These are phyloP conservation scores for Drosophila takahashii DNA, from an alignment of 1,140 invertebrate genomes.

Conservation along the genomic window DNA sequence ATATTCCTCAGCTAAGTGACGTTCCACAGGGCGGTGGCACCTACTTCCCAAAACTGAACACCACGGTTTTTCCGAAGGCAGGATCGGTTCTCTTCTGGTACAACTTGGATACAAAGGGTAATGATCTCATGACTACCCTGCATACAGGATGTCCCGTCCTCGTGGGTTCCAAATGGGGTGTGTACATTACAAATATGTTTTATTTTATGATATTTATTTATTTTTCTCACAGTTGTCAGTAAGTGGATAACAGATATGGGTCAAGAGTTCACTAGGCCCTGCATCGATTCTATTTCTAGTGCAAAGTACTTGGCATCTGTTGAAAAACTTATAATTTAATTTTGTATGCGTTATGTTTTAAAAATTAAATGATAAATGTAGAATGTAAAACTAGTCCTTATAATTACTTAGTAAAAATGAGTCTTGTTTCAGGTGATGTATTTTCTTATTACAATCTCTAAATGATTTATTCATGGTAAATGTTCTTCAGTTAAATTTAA, in stretches of 20 bases:
- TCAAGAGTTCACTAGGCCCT: constrained; percentile 1
- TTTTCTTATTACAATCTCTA: too few relatives aligned
- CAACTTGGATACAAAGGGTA: constrained; percentile 94
- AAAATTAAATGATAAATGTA: background rate
- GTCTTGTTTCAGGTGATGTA: too few relatives aligned
- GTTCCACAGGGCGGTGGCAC: constrained; percentile 97
- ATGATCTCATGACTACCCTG: constrained; percentile 94
- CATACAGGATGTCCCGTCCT: constrained; percentile 99
- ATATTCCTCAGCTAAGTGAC: constrained; percentile 92
- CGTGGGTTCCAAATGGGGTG: constrained; percentile 97
- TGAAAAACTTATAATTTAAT: constrained; percentile 1
- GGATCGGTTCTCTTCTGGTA: constrained; percentile 97
- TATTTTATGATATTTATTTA: background rate
- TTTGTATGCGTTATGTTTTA: background rate
- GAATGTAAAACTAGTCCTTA: too few relatives aligned
- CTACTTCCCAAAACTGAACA: constrained; percentile 93
- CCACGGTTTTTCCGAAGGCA: constrained; percentile 94
- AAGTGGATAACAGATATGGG: constrained; percentile 10
- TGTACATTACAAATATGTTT: constrained; percentile 23
- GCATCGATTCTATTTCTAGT: background rate
- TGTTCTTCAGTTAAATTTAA: too few relatives aligned
- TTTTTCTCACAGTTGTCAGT: constrained; percentile 8
- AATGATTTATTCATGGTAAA: too few relatives aligned
- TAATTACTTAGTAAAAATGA: too few relatives aligned
- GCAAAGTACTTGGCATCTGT: background rate